Percentiles rank a stretch among this genome's conserved stretches.
Evolutionary conservation across 2,888 invertebrate genomes (phyloP).

Genomic region (Napeogenes sylphis): DNA sequence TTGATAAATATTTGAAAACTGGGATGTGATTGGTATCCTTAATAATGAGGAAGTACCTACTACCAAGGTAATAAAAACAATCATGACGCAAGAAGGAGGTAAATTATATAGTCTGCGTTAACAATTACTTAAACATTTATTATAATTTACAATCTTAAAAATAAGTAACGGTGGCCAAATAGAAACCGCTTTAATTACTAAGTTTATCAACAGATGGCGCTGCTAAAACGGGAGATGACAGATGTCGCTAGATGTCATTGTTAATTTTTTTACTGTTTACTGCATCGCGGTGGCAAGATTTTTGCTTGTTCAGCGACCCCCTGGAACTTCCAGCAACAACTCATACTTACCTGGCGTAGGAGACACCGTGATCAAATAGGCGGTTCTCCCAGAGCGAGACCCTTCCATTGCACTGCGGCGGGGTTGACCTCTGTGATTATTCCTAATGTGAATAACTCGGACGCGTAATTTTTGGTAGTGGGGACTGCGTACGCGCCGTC

Average conservation of each 20-base stretch:
- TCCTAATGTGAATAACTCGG: constrained; percentile 52
- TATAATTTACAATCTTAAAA: too few species aligned
- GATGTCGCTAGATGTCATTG: too few species aligned
- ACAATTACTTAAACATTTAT: too few species aligned
- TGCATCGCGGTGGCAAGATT: neutral
- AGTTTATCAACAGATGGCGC: constrained; percentile 1
- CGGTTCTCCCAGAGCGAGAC: constrained; percentile 53
- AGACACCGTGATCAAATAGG: constrained; percentile 50
- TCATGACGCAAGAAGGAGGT: too few species aligned
- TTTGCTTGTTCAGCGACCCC: constrained; percentile 9
- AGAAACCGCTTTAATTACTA: neutral
- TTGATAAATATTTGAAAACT: too few species aligned
- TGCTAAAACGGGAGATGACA: neutral
- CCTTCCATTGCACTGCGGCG: constrained; percentile 48
- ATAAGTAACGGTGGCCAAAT: neutral
- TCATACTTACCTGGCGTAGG: constrained; percentile 40
- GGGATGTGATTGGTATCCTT: too few species aligned
- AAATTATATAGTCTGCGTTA: too few species aligned
- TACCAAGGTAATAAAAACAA: too few species aligned
- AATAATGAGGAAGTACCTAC: too few species aligned
- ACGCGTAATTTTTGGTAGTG: constrained; percentile 52
- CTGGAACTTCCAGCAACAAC: neutral
- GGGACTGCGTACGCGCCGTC: constrained; percentile 43
- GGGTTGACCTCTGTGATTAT: constrained; percentile 54
- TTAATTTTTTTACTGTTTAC: neutral